Base-by-base conservation (phyloP, 2,797 vertebrate species). In the Danio jaintianensis region DNA sequence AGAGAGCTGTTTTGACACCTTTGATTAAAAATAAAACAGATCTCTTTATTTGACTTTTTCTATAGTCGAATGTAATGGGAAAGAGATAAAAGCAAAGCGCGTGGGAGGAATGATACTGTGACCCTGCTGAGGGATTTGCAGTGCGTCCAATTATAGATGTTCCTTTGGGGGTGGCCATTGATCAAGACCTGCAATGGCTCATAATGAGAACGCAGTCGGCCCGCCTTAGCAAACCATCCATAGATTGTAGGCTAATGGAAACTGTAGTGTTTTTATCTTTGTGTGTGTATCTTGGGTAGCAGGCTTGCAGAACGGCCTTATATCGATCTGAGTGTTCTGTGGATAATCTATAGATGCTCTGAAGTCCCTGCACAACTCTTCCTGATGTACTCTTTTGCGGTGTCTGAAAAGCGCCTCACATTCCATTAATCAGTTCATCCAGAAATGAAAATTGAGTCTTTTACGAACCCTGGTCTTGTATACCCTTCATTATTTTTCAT, bases 61-160 rank as follows among this genome's bases (percentile, higher is more conserved):
- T 61, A 4, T 12, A 29, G 36, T 52, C 63, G 15, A 13, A 50
- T 50, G 45, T 55, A 72, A 45, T 18, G 11, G 16, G 7, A 55
- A 45, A 13, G 11, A 10, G 58, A 42, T 40, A 18, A 71, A 63
- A 58, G 47, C 20, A 55, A 71, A 10, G n/a, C 38, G 67, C 36
- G 68, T 72, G 59, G 68, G 78, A 38, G 78, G 11, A 47, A 38
- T 55, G 16, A 72, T 62, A 63, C 67, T 53, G 68, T 79, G 45
- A 72, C 68, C 18, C 38, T 45, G 56, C 18, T 59, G 45, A 71
- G 45, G n/a, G 56, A 50, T 78, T 78, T 61, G 56, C 47, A 16
- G 56, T 45, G 45, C 48, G 29, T 79, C 77, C 78, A 72, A 72
- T 79, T 72, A 72, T 79, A 79, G 78, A 79, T 72, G 68, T 72